These are phyloP conservation scores for Diadophis punctatus DNA, from an alignment of 2,113 vertebrate genomes.

Conservation along the genomic window DNA sequence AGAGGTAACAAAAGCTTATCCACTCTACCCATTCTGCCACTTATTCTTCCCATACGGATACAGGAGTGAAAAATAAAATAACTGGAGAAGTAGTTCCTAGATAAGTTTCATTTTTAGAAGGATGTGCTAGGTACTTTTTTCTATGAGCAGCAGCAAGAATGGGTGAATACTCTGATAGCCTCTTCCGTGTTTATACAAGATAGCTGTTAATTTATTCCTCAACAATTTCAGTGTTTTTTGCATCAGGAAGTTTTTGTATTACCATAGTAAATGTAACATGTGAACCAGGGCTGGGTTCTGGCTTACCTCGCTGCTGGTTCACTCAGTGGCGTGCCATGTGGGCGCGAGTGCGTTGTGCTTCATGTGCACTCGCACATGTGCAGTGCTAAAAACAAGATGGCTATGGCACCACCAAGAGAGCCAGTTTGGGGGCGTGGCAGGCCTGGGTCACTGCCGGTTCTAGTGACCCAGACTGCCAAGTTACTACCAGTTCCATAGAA, in stretches of 20 bases:
- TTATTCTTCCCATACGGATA: not conserved
- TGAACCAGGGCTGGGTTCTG: too few relatives aligned
- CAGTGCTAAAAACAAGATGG: too few relatives aligned
- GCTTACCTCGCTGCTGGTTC: too few relatives aligned
- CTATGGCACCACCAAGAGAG: too few relatives aligned
- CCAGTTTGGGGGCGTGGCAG: too few relatives aligned
- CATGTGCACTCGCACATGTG: too few relatives aligned
- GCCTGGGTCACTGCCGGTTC: too few relatives aligned
- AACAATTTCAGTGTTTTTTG: not conserved
- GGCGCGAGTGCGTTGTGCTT: too few relatives aligned
- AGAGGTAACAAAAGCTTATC: not conserved
- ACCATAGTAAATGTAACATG: not conserved
- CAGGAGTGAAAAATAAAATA: not conserved
- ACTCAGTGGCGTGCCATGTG: too few relatives aligned
- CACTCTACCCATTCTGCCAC: not conserved
- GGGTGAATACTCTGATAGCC: not conserved
- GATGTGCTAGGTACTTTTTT: not conserved
- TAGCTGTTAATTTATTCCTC: not conserved
- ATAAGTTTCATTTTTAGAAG: not conserved
- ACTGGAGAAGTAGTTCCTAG: not conserved
- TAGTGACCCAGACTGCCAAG: too few relatives aligned
- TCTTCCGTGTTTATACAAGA: not conserved
- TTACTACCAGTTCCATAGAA: too few relatives aligned
- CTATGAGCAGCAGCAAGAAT: not conserved
- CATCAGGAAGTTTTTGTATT: not conserved